Evolutionary conservation across 2,888 invertebrate species (phyloP).

Genomic region (Ramazzottius varieornatus): DNA sequence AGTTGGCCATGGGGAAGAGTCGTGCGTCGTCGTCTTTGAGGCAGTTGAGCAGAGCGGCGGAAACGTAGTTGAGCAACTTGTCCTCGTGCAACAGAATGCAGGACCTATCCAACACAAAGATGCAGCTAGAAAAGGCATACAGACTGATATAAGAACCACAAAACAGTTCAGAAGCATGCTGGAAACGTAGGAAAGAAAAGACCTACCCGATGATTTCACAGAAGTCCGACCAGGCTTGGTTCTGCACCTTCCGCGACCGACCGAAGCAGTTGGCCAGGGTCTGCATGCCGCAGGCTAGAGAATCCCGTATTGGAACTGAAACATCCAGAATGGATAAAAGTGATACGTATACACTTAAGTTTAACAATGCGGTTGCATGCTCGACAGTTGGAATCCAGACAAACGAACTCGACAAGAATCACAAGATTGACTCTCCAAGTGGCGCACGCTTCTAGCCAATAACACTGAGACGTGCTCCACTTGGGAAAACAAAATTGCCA

Average conservation of each 20-base stretch:
- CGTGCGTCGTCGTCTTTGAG: background rate
- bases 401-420: no score
- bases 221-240: background rate
- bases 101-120: no score
- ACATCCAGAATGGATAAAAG: background rate
- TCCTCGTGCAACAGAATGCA: background rate
- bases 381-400: no score
- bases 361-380: no score
- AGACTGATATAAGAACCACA: background rate
- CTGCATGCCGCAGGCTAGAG: background rate
- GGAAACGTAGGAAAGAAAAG: no score
- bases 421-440: no score
- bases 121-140: no score
- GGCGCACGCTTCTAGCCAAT: no score
- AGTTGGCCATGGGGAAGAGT: background rate
- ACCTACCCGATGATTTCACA: background rate
- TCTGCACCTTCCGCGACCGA: background rate
- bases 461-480: no score
- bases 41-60: background rate
- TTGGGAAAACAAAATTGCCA: no score
- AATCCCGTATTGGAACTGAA: background rate
- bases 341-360: no score
- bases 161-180: background rate
- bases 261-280: background rate
- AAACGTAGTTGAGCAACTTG: background rate